Conservation (phyloP, 2,113 vertebrate genomes). For the Amblyopsis rosae region DNA sequence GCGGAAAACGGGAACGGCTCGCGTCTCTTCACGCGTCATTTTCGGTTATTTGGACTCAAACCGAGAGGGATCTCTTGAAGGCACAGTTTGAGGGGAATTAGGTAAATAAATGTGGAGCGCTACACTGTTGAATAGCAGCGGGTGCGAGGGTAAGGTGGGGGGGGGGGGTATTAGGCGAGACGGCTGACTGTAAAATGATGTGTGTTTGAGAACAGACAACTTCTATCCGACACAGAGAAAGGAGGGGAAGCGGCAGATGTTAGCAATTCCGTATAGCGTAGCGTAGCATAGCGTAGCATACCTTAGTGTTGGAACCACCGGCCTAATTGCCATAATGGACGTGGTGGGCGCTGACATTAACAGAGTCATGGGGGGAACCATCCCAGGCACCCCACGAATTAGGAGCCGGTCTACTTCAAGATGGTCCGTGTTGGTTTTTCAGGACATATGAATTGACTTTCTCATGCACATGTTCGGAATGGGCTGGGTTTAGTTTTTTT, state of each 20-base stretch:
- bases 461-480: too few relatives aligned
- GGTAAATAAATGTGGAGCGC: slow-evolving; percentile 78
- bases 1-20: slow-evolving; percentile 68
- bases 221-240: slow-evolving; percentile 67
- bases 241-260: slow-evolving; percentile 75
- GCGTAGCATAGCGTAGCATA: slow-evolving; percentile 70
- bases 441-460: too few relatives aligned
- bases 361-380: slow-evolving; percentile 70
- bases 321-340: slow-evolving; percentile 79
- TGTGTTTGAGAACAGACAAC: slow-evolving; percentile 74
- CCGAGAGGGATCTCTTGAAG: slow-evolving; percentile 78
- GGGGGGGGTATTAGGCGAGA: slow-evolving; percentile 28
- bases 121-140: slow-evolving; percentile 46
- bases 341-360: slow-evolving; percentile 77
- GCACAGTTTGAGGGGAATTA: slow-evolving; percentile 80
- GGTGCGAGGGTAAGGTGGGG: slow-evolving; percentile 1
- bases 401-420: slow-evolving; percentile 73
- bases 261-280: slow-evolving; percentile 73
- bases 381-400: slow-evolving; percentile 68
- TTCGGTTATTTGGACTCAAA: slow-evolving; percentile 81
- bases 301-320: slow-evolving; percentile 69
- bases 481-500: too few relatives aligned
- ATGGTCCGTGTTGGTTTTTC: slow-evolving; percentile 39
- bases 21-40: slow-evolving; percentile 80
- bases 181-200: slow-evolving; percentile 65